Conservation (phyloP, 2,888 invertebrate genomes). For the Catocala sponsa region DNA sequence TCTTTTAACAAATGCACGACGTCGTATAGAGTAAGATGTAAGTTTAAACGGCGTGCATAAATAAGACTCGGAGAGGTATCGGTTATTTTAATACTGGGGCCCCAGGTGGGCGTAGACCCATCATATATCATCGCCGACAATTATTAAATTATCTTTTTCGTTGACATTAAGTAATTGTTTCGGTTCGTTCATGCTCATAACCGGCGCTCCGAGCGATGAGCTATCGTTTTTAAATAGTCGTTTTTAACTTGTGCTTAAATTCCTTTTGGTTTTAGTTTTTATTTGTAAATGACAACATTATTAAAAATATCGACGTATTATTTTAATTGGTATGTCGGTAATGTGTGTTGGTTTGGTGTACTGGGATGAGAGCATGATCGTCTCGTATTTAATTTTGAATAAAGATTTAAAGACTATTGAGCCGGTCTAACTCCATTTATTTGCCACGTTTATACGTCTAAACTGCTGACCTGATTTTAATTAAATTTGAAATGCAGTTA, state of each 20-base stretch:
- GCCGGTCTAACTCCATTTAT: too few species aligned
- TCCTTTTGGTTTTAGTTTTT: conserved; percentile 66
- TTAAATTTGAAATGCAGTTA: too few species aligned
- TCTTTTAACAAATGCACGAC: conserved; percentile 86
- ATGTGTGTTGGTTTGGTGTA: conserved; percentile 11
- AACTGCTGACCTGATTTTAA: too few species aligned
- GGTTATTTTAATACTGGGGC: conserved; percentile 82
- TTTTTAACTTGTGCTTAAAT: conserved; percentile 65
- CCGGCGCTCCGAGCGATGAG: conserved; percentile 73
- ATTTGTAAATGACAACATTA: conserved; percentile 50
- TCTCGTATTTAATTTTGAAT: too few species aligned
- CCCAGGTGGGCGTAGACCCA: conserved; percentile 84
- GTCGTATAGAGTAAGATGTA: conserved; percentile 84
- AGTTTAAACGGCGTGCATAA: conserved; percentile 82
- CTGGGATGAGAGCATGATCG: too few species aligned
- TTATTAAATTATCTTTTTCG: conserved; percentile 88
- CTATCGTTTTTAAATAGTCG: conserved; percentile 76
- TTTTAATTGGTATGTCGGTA: conserved; percentile 11
- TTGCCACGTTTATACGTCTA: too few species aligned
- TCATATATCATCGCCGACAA: conserved; percentile 84
- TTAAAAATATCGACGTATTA: conserved; percentile 34
- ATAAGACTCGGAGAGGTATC: conserved; percentile 79
- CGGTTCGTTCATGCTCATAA: conserved; percentile 69
- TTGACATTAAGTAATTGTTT: conserved; percentile 88
- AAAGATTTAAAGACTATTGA: too few species aligned